Conservation (phyloP, 1,140 invertebrate genomes). For the Cotesia glomerata region DNA sequence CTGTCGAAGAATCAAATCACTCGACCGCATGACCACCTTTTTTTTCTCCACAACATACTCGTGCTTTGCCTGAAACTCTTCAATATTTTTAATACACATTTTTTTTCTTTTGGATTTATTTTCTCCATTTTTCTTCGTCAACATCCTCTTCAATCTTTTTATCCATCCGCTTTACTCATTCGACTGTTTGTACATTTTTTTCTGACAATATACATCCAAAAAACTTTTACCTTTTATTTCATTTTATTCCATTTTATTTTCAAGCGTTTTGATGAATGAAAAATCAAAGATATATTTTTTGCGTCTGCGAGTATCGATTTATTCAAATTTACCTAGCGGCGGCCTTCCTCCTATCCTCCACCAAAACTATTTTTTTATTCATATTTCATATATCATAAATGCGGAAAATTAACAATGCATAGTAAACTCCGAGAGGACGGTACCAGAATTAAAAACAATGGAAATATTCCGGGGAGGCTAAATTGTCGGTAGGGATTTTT, state of each 20-base stretch:
- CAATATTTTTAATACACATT: neutral
- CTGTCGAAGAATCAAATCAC: constrained; percentile 38
- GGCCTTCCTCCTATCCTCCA: neutral
- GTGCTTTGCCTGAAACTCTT: neutral
- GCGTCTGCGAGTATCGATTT: neutral
- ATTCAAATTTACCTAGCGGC: neutral
- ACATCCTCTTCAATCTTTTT: neutral
- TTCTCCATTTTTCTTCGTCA: constrained; percentile 1
- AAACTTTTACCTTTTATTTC: neutral
- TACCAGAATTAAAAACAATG: constrained; percentile 6
- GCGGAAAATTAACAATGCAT: neutral
- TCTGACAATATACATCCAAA: neutral
- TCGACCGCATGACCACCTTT: constrained; percentile 17
- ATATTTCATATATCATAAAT: neutral
- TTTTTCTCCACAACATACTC: neutral
- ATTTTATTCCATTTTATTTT: neutral
- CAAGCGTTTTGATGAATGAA: constrained; percentile 9
- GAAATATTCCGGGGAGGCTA: neutral
- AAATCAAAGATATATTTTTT: constrained; percentile 10
- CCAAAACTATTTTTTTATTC: too few species aligned
- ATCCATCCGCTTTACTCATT: neutral
- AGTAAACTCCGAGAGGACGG: neutral
- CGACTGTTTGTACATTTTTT: neutral
- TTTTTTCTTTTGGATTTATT: neutral
- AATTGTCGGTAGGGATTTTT: neutral